phyloP scores from a whole-genome alignment of 2,888 invertebrate genomes.

The Yponomeuta evonymella region DNA sequence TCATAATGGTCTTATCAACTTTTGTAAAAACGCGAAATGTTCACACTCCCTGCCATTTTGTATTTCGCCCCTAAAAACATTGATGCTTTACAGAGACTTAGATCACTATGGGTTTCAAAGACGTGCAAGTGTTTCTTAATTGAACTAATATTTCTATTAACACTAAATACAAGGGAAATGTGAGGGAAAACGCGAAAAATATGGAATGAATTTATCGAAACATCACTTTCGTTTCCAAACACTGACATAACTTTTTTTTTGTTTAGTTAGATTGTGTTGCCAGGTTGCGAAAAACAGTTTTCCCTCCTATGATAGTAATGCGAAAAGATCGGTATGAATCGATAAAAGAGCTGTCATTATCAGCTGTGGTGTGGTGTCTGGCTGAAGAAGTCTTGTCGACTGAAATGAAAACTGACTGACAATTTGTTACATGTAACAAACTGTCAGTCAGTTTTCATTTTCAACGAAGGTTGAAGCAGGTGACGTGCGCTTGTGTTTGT shows the following conservation, averaged over 20 bases:
- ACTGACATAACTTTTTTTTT: slow-evolving; percentile 9
- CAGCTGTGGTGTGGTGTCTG: neutral
- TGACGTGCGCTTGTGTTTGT: neutral
- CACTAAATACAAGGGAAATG: neutral
- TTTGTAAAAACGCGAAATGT: slow-evolving; percentile 45
- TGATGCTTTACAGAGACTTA: slow-evolving; percentile 24
- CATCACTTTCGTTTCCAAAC: slow-evolving; percentile 12
- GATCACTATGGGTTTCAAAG: neutral
- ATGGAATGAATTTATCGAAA: slow-evolving; percentile 2
- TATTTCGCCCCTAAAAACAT: slow-evolving; percentile 57
- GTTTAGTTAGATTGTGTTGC: neutral
- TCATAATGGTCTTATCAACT: slow-evolving; percentile 39
- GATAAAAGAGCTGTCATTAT: neutral
- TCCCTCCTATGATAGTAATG: neutral
- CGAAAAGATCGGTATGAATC: neutral
- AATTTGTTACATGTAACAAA: neutral
- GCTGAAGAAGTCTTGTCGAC: neutral
- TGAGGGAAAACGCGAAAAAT: slow-evolving; percentile 2
- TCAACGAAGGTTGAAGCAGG: neutral
- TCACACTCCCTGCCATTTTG: slow-evolving; percentile 70
- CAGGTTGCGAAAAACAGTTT: neutral
- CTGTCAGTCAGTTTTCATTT: neutral
- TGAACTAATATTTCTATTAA: neutral
- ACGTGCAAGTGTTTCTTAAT: neutral
- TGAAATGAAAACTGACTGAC: neutral